These are phyloP conservation scores for Nautilus pompilius DNA, from an alignment of 1,140 invertebrate genomes.

Conservation along the genomic window DNA sequence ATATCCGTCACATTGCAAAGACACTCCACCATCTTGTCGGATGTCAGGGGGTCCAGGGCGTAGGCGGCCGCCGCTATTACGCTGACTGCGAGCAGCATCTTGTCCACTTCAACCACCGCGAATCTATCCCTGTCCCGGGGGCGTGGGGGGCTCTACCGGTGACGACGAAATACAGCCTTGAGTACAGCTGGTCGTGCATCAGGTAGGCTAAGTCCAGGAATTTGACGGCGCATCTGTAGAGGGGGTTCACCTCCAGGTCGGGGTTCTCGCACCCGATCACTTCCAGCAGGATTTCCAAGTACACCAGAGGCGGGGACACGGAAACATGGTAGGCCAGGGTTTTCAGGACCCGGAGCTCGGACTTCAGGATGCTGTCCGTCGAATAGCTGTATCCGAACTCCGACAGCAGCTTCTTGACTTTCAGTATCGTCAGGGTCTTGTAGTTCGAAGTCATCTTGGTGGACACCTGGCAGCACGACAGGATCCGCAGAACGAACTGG, in stretches of 20 bases:
- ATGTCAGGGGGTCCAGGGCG: conserved; percentile 20
- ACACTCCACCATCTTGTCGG: conserved; percentile 28
- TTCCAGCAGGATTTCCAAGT: conserved; percentile 44
- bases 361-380: conserved; percentile 43
- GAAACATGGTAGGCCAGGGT: conserved; percentile 41
- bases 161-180: conserved; percentile 19
- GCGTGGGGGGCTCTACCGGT: conserved; percentile 4
- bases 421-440: no score
- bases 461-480: conserved; percentile 47
- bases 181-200: conserved; percentile 22
- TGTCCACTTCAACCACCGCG: conserved; percentile 24
- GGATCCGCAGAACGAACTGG: conserved; percentile 33
- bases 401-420: conserved; percentile 26
- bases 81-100: conserved; percentile 22
- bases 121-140: conserved; percentile 12
- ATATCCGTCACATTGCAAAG: conserved; percentile 23
- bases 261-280: conserved; percentile 28
- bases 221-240: conserved; percentile 22
- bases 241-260: conserved; percentile 21
- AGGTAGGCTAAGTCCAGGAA: conserved; percentile 33
- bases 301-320: conserved; percentile 29
- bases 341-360: conserved; percentile 50
- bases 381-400: conserved; percentile 38
- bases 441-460: conserved; percentile 48
- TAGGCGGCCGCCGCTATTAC: conserved; percentile 29